Evolutionary conservation across 2,113 vertebrate species (phyloP), one percentile per base, ranked within the genome.

Genomic region (Todiramphus chloris): DNA sequence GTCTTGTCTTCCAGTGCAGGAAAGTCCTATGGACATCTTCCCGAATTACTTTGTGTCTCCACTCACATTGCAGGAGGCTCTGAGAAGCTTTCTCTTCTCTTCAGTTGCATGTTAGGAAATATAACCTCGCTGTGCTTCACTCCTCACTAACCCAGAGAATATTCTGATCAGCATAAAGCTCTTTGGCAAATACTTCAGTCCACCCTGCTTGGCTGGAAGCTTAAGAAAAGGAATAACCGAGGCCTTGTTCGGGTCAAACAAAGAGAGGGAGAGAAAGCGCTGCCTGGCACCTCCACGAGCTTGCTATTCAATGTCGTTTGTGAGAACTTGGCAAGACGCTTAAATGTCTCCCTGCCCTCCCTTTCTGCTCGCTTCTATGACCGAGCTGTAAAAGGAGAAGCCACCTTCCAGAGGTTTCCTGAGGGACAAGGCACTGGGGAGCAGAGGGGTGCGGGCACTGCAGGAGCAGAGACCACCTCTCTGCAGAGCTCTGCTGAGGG

Each of bases 361-460:
- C 17, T 78, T 83, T 75, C 58, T 89, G 10, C 25, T 53, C 56
- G 11, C 19, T 94, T n/a, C 25, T 41, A 46, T 46, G 14, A 33
- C 2, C 15, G 60, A 44, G 20, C 13, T 90, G 44, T 23, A 33
- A 91, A 74, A 93, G 37, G 23, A 66, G 35, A 69, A 5, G 18
- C 37, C 41, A 74, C 46, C 68, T 86, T 62, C 31, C 70, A 76
- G 28, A 12, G 3, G 0, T 69, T 79, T 90, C 50, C 70, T 37
- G 50, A 69, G 59, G 51, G 17, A 51, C 44, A 76, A 53, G 7
- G 48, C 48, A 1, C 25, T 35, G 48, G 55, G 31, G 63, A 78
- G 21, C 43, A 19, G 0, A 0, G 30, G 18, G 19, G 27, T 18
- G 70, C 4, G 8, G 24, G 46, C 20, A 7, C 25, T 3, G 24